Evolutionary conservation across 2,888 invertebrate genomes (phyloP).

Genomic region (Callosobruchus maculatus): DNA sequence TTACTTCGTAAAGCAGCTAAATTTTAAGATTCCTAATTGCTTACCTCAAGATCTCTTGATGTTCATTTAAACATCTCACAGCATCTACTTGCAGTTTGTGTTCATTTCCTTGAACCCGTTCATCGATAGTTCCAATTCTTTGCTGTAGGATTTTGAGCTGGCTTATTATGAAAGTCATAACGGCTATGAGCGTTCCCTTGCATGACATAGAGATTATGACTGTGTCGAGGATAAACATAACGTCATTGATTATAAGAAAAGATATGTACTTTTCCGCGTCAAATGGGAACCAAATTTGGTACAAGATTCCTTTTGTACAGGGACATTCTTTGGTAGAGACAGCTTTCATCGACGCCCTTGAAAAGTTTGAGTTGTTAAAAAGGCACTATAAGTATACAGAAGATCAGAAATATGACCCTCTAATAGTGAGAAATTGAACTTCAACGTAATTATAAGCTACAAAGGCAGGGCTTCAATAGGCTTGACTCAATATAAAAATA

Average conservation of each 20-base stretch:
- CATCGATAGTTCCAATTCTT: not conserved
- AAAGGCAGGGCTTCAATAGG: too few species aligned
- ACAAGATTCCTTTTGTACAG: too few species aligned
- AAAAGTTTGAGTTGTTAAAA: too few species aligned
- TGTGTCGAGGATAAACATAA: not conserved
- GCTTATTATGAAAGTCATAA: not conserved
- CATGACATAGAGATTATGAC: not conserved
- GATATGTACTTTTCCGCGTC: not conserved
- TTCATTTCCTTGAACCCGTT: not conserved
- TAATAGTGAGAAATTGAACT: too few species aligned
- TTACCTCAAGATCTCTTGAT: slow-evolving; percentile 2
- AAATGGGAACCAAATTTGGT: not conserved
- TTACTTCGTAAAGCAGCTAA: too few species aligned
- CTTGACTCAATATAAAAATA: too few species aligned
- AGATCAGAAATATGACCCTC: too few species aligned
- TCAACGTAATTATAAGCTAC: too few species aligned
- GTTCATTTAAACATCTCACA: not conserved
- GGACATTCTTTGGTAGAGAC: too few species aligned
- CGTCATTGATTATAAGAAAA: not conserved
- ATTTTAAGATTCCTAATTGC: too few species aligned
- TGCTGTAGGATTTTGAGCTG: not conserved
- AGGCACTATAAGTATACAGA: too few species aligned
- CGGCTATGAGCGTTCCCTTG: not conserved
- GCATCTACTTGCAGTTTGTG: not conserved
- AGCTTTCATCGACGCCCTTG: too few species aligned